These are phyloP conservation scores for Eptesicus fuscus DNA, from an alignment of 2,113 vertebrate species.

Conservation along the genomic window DNA sequence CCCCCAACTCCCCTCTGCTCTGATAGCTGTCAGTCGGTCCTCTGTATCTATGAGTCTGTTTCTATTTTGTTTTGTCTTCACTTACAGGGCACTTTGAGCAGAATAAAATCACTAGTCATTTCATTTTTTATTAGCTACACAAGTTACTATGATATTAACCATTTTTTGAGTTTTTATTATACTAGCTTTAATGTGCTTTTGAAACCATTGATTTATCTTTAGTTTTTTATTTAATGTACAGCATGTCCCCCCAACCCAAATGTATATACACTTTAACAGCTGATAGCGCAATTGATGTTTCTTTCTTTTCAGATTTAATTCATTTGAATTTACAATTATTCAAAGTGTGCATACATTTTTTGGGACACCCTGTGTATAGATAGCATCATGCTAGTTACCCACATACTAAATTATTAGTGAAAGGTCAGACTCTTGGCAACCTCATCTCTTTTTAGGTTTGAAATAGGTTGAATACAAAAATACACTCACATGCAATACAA, in stretches of 20 bases:
- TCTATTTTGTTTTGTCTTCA: neutral
- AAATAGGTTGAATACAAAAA: constrained; percentile 13
- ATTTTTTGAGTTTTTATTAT: neutral
- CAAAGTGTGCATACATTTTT: no score
- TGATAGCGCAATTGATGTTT: no score
- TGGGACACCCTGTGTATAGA: no score
- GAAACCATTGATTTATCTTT: neutral
- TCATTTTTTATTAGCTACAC: neutral
- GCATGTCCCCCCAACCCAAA: no score
- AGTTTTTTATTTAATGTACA: neutral
- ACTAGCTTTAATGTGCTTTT: neutral
- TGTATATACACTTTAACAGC: no score
- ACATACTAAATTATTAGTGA: neutral
- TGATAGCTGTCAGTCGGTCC: neutral
- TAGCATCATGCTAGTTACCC: neutral
- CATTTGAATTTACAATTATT: no score
- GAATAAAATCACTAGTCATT: neutral
- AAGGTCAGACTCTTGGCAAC: neutral
- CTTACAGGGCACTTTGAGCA: neutral
- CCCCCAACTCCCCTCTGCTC: neutral
- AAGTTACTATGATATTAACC: neutral
- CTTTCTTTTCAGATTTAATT: no score
- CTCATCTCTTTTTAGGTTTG: neutral
- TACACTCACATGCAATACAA: neutral
- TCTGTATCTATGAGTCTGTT: neutral